Evolutionary conservation across 2,888 invertebrate genomes (phyloP).

Genomic region (Ornithoptera priamus): DNA sequence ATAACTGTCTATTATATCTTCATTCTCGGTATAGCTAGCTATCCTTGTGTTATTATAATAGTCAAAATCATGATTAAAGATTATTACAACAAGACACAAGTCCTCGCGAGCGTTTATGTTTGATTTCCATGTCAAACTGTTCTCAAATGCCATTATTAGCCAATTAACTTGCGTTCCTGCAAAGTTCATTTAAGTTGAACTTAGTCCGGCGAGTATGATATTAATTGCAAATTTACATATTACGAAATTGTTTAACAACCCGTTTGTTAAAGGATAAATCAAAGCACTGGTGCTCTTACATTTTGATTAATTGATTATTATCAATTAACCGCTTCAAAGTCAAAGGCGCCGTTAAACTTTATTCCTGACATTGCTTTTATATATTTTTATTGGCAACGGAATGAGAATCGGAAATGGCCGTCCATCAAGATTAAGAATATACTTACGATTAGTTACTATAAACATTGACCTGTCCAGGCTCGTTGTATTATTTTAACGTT

Average conservation of each 20-base stretch:
- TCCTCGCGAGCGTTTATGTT: neutral
- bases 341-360: slow-evolving; percentile 17
- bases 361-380: slow-evolving; percentile 1
- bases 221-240: neutral
- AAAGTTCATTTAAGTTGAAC: neutral
- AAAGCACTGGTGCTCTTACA: neutral
- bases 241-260: slow-evolving; percentile 4
- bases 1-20: too few relatives aligned
- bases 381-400: slow-evolving; percentile 24
- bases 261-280: neutral
- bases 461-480: slow-evolving; percentile 27
- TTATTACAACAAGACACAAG: too few relatives aligned
- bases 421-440: slow-evolving; percentile 20
- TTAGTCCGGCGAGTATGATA: neutral
- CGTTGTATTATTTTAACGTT: slow-evolving; percentile 13
- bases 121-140: neutral
- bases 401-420: slow-evolving; percentile 28
- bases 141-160: neutral
- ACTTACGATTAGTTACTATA: slow-evolving; percentile 21
- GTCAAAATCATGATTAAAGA: too few relatives aligned
- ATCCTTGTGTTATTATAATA: too few relatives aligned
- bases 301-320: slow-evolving; percentile 16
- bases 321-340: slow-evolving; percentile 20
- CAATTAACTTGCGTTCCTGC: neutral
- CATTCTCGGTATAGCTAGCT: too few relatives aligned